phyloP scores from a whole-genome alignment of 2,113 vertebrate species.

The Hiodon tergisus region DNA sequence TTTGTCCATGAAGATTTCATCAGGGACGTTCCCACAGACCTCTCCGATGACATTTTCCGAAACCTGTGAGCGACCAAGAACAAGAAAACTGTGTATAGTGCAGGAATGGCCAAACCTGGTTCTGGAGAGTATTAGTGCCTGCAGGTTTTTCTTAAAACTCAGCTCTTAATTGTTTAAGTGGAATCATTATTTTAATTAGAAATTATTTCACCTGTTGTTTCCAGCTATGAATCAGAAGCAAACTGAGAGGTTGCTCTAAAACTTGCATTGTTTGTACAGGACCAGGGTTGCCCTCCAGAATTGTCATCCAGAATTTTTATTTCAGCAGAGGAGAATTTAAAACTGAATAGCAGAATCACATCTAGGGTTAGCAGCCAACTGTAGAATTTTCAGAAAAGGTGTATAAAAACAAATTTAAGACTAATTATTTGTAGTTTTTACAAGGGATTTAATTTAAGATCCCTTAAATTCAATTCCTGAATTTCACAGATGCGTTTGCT shows the following conservation, averaged over 20 bases:
- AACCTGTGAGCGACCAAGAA: constrained; percentile 62
- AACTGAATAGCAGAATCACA: too few species aligned
- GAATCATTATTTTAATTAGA: not conserved
- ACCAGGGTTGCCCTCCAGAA: too few species aligned
- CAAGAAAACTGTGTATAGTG: not conserved
- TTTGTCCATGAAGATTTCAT: constrained; percentile 59
- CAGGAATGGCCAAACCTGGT: not conserved
- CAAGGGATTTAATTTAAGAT: too few species aligned
- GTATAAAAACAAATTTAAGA: not conserved
- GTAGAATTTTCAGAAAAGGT: not conserved
- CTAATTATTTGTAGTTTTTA: not conserved
- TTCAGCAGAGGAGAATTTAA: too few species aligned
- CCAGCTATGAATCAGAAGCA: not conserved
- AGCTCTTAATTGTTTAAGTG: not conserved
- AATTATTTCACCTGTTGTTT: not conserved
- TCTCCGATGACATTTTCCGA: constrained; percentile 62
- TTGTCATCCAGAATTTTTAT: too few species aligned
- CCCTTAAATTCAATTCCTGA: not conserved
- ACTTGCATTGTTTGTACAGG: too few species aligned
- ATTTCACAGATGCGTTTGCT: not conserved
- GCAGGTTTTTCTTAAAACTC: not conserved
- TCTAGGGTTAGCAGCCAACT: too few species aligned
- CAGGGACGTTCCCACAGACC: constrained; percentile 49
- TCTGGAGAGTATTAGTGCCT: too few species aligned
- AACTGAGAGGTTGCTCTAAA: not conserved